Conservation (phyloP, 2,888 invertebrate genomes). For the Rhagophthalmus giganteus region DNA sequence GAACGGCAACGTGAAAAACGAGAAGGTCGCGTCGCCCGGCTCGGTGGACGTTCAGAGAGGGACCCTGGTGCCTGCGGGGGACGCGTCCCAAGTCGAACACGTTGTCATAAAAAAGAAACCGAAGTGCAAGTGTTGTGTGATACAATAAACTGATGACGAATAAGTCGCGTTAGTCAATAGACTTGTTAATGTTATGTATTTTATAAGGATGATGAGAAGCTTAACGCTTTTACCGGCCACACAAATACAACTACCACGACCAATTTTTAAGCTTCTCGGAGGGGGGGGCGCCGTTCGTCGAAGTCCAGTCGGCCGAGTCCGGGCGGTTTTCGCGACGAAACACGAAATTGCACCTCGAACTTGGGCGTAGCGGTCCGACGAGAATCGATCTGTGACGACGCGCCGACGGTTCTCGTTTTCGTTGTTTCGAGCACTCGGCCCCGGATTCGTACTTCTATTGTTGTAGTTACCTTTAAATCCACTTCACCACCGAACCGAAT, state of each 20-base stretch:
- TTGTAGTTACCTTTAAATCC: constrained; percentile 15
- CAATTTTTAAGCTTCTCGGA: constrained; percentile 3
- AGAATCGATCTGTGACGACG: constrained; percentile 1
- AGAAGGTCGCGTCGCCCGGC: constrained; percentile 56
- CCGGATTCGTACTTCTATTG: constrained; percentile 10
- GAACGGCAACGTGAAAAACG: constrained; percentile 52
- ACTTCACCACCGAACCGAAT: background rate
- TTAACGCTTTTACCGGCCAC: constrained; percentile 34
- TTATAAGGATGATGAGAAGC: constrained; percentile 32
- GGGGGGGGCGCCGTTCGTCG: background rate
- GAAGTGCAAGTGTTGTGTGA: constrained; percentile 93
- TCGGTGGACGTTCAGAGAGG: constrained; percentile 71
- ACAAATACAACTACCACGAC: constrained; percentile 32
- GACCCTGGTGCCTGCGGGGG: constrained; percentile 69
- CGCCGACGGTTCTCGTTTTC: background rate
- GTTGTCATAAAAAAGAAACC: constrained; percentile 93
- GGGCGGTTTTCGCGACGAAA: too few relatives aligned
- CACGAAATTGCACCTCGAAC: background rate
- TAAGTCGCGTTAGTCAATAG: constrained; percentile 40
- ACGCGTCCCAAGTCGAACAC: constrained; percentile 80
- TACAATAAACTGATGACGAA: constrained; percentile 69
- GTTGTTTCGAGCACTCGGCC: constrained; percentile 3
- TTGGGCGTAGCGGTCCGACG: constrained; percentile 2
- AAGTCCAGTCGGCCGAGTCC: background rate
- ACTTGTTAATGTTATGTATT: constrained; percentile 44